Evolutionary conservation across 1,140 invertebrate genomes (phyloP).

Genomic region (Heliconius congener): DNA sequence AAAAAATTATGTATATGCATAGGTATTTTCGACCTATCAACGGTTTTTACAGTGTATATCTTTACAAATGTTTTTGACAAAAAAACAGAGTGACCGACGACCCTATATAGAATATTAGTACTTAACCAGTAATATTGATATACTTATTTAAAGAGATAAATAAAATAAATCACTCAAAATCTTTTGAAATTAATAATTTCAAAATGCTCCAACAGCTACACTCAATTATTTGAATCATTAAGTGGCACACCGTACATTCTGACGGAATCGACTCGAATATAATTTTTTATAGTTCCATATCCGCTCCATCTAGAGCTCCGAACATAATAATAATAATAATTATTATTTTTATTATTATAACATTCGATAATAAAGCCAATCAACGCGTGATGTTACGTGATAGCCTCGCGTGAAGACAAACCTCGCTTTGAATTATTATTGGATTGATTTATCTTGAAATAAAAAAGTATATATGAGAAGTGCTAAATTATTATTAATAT

Average conservation of each 20-base stretch:
- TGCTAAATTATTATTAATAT: background rate
- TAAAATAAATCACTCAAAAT: too few relatives aligned
- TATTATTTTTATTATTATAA: background rate
- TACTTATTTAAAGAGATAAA: too few relatives aligned
- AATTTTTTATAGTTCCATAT: constrained; percentile 6
- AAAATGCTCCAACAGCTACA: background rate
- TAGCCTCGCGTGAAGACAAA: background rate
- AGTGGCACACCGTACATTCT: background rate
- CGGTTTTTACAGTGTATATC: too few relatives aligned
- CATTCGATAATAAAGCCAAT: background rate
- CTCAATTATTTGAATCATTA: background rate
- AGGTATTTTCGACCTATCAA: too few relatives aligned
- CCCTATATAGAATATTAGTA: too few relatives aligned
- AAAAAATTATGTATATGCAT: too few relatives aligned
- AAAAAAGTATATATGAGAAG: background rate
- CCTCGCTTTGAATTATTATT: background rate
- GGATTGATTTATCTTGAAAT: background rate
- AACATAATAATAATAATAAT: background rate
- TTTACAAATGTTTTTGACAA: too few relatives aligned
- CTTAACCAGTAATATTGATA: too few relatives aligned
- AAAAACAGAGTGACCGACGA: too few relatives aligned
- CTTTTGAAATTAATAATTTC: too few relatives aligned
- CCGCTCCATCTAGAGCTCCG: background rate
- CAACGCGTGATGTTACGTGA: background rate
- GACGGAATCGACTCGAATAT: background rate